Conservation (phyloP, 1,140 invertebrate genomes). For the Drosophila bocki region DNA sequence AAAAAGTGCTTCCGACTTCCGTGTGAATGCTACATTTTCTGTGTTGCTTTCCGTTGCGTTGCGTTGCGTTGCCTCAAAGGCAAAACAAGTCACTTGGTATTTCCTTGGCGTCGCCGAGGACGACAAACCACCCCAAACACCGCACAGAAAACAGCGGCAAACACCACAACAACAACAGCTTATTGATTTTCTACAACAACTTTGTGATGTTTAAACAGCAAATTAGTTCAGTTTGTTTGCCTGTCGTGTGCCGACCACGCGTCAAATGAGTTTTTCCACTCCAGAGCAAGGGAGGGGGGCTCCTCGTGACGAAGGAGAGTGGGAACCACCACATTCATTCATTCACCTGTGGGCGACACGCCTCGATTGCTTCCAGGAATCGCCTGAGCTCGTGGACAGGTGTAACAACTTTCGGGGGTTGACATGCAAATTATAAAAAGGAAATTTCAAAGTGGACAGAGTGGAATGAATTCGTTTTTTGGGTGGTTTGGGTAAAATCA, state of each 20-base stretch:
- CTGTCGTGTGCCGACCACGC: constrained; percentile 44
- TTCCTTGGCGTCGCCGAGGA: constrained; percentile 27
- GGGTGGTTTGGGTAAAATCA: constrained; percentile 52
- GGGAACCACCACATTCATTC: constrained; percentile 9
- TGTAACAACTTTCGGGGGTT: constrained; percentile 24
- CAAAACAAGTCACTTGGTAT: constrained; percentile 43
- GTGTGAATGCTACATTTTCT: constrained; percentile 49
- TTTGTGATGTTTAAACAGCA: constrained; percentile 38
- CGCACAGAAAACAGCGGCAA: constrained; percentile 6
- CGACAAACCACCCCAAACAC: constrained; percentile 25
- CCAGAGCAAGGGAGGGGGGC: background rate
- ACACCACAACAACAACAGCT: constrained; percentile 22
- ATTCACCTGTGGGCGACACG: constrained; percentile 44
- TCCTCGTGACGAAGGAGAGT: background rate
- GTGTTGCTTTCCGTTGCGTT: constrained; percentile 18
- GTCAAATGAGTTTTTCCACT: constrained; percentile 40
- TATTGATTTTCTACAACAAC: constrained; percentile 52
- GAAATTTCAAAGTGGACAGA: constrained; percentile 21
- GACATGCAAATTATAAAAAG: constrained; percentile 38
- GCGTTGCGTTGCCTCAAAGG: constrained; percentile 21
- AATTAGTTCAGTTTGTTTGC: constrained; percentile 44
- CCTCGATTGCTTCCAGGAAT: constrained; percentile 45
- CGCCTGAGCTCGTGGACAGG: constrained; percentile 43
- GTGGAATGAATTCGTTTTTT: background rate
- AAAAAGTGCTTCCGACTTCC: constrained; percentile 72